Evolutionary conservation across 2,113 vertebrate genomes (phyloP).

Genomic region (Columbina picui): DNA sequence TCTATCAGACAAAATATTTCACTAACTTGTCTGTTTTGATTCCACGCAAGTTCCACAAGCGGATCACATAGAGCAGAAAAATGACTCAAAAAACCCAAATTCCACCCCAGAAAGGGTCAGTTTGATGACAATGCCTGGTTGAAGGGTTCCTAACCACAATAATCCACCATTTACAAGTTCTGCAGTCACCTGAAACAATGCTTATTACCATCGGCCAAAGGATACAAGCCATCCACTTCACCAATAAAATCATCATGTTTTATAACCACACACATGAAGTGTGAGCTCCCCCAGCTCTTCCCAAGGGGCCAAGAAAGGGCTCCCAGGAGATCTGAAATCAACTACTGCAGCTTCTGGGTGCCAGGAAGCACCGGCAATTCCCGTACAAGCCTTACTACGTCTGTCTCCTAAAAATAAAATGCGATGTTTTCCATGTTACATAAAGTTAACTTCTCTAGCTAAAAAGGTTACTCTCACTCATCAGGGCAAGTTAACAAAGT

Average conservation of each 20-base stretch:
- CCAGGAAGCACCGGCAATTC: not conserved
- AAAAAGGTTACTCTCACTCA: not conserved
- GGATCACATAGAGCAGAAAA: not conserved
- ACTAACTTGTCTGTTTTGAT: not conserved
- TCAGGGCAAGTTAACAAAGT: fast-evolving
- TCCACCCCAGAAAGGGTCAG: not conserved
- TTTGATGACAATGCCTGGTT: not conserved
- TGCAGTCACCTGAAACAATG: not conserved
- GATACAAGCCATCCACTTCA: not conserved
- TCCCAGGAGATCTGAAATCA: not conserved
- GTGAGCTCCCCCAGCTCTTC: not conserved
- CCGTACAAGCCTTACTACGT: not conserved
- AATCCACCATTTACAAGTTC: not conserved
- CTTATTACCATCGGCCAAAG: not conserved
- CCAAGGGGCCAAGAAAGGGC: not conserved
- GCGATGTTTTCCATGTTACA: fast-evolving
- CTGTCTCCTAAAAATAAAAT: not conserved
- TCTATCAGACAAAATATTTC: not conserved
- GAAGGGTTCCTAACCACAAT: not conserved
- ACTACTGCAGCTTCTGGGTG: not conserved
- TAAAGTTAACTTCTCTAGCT: not conserved
- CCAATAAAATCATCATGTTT: fast-evolving
- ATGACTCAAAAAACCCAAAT: fast-evolving
- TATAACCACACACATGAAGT: not conserved
- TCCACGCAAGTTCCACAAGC: not conserved